Evolutionary conservation across 1,140 invertebrate genomes (phyloP).

Genomic region (Eciton burchellii): DNA sequence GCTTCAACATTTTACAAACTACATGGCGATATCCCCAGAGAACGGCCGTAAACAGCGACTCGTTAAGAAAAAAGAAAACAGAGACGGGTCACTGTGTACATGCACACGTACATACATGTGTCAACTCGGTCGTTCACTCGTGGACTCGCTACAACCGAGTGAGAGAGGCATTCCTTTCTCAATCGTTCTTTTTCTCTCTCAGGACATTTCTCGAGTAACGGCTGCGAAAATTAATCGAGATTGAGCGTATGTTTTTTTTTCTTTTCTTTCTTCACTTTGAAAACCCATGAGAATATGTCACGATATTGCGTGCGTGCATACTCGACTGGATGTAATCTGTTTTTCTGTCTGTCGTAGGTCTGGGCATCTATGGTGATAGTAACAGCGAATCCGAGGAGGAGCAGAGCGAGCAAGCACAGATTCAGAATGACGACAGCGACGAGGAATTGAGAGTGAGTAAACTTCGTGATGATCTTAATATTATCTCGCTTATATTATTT

Average conservation of each 20-base stretch:
- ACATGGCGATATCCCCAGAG: conserved; percentile 77
- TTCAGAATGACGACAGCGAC: conserved; percentile 83
- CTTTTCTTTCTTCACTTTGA: conserved; percentile 28
- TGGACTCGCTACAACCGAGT: conserved; percentile 48
- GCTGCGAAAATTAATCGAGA: conserved; percentile 61
- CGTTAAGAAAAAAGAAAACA: conserved; percentile 19
- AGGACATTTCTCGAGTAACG: conserved; percentile 68
- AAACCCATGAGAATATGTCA: background rate
- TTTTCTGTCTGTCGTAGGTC: conserved; percentile 80
- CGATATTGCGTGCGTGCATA: background rate
- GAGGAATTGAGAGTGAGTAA: conserved; percentile 84
- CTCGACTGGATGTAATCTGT: conserved; percentile 22
- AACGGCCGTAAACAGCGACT: conserved; percentile 61
- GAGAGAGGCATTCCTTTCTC: conserved; percentile 19
- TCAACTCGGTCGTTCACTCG: conserved; percentile 45
- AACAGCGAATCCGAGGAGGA: conserved; percentile 85
- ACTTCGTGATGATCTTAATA: background rate
- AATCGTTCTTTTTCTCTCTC: conserved; percentile 54
- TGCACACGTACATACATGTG: background rate
- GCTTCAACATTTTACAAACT: conserved; percentile 70
- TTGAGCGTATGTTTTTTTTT: conserved; percentile 69
- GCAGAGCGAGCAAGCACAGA: conserved; percentile 79
- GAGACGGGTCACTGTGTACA: conserved; percentile 19
- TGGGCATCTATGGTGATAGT: conserved; percentile 86
- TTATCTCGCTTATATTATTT: too few species aligned